These are phyloP conservation scores for Zygothrica quintamaculata DNA, from an alignment of 2,888 invertebrate genomes.

Conservation along the genomic window DNA sequence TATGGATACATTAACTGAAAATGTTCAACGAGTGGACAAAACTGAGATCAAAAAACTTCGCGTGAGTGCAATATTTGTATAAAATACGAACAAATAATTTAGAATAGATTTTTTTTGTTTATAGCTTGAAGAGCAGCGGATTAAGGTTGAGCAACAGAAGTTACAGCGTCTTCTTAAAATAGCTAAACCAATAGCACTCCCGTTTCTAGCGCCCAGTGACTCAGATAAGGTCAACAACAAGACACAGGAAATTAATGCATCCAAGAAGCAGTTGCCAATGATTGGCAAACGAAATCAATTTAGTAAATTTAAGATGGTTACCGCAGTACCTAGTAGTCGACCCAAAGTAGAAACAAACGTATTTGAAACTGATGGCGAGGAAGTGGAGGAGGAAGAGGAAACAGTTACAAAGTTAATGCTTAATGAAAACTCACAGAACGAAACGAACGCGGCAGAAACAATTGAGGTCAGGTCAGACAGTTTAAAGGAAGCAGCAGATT, in stretches of 20 bases:
- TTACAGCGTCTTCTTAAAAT: constrained; percentile 90
- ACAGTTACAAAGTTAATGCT: constrained; percentile 19
- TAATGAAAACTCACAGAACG: constrained; percentile 13
- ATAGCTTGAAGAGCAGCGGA: constrained; percentile 88
- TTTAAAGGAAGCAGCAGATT: constrained; percentile 31
- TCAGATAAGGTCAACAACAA: constrained; percentile 21
- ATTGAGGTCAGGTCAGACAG: too few relatives aligned
- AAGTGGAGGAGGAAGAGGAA: constrained; percentile 63
- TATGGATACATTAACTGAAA: constrained; percentile 89
- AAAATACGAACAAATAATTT: background rate
- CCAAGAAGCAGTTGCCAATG: constrained; percentile 83
- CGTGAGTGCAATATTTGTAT: constrained; percentile 75
- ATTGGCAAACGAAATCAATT: constrained; percentile 85
- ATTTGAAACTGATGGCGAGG: constrained; percentile 76
- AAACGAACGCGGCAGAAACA: constrained; percentile 17
- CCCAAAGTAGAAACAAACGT: constrained; percentile 46
- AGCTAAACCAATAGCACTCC: constrained; percentile 87
- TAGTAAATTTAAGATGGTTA: constrained; percentile 80
- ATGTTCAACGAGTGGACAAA: constrained; percentile 87
- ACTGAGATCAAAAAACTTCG: constrained; percentile 87
- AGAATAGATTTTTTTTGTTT: constrained; percentile 23
- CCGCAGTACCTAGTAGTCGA: constrained; percentile 42
- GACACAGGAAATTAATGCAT: constrained; percentile 10
- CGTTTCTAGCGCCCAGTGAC: constrained; percentile 85
- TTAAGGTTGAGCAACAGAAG: constrained; percentile 89